Conservation (phyloP, 2,797 vertebrate genomes). For the Loriculus beryllinus region DNA sequence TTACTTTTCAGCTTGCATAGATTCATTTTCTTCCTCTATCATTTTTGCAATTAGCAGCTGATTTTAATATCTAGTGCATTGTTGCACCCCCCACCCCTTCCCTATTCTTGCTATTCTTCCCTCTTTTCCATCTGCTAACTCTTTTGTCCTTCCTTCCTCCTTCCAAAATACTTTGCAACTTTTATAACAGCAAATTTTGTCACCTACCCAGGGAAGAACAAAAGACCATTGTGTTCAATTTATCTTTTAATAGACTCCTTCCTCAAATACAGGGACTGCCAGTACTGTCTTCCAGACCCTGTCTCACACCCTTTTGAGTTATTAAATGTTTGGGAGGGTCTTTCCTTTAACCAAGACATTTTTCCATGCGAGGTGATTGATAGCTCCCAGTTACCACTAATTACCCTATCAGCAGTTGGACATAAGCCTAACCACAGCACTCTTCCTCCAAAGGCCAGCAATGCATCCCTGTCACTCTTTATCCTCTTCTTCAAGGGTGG, state of each 20-base stretch:
- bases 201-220: conserved; percentile 46
- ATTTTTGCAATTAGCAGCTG: background rate
- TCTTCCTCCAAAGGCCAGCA: conserved; percentile 41
- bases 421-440: conserved; percentile 45
- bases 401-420: conserved; percentile 59
- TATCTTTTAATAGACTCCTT: conserved; percentile 58
- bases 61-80: background rate
- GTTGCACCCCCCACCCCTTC: background rate
- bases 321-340: conserved; percentile 58
- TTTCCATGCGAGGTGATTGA: conserved; percentile 49
- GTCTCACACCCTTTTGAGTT: conserved; percentile 54
- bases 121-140: conserved; percentile 42
- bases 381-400: conserved; percentile 65
- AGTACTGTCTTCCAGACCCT: conserved; percentile 48
- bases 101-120: background rate
- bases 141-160: conserved; percentile 52
- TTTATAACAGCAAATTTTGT: conserved; percentile 57
- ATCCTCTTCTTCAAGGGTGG: conserved; percentile 36
- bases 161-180: conserved; percentile 42
- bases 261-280: conserved; percentile 29
- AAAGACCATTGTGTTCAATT: conserved; percentile 49
- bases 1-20: background rate
- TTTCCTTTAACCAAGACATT: conserved; percentile 52
- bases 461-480: background rate
- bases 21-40: background rate